phyloP scores from a whole-genome alignment of 2,888 invertebrate genomes.

The Celastrina argiolus region DNA sequence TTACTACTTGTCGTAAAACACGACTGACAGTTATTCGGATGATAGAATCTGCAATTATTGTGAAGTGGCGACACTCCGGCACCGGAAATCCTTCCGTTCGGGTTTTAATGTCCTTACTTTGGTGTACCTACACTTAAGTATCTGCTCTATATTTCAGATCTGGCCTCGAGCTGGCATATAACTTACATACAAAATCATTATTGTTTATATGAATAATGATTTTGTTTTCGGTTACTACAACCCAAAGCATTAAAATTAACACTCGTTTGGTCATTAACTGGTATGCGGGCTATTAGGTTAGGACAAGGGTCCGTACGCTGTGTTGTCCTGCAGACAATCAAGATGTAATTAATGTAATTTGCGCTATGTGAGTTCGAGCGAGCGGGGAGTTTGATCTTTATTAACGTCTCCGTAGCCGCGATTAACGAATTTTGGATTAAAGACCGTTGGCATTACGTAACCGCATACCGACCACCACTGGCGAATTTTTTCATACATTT shows the following conservation, averaged over 20 bases:
- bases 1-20: neutral
- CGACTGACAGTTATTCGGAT: neutral
- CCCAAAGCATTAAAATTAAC: neutral
- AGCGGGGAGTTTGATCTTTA: neutral
- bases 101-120: neutral
- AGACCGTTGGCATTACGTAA: constrained; percentile 16
- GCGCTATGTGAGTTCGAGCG: neutral
- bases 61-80: neutral
- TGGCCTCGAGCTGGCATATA: no score
- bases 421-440: neutral
- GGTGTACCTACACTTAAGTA: no score
- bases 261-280: no score
- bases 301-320: neutral
- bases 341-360: neutral
- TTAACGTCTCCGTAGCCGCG: neutral
- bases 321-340: neutral
- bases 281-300: constrained; percentile 4
- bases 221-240: neutral
- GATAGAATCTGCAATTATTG: neutral
- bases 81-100: neutral
- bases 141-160: no score
- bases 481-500: constrained; percentile 10
- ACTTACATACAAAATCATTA: no score
- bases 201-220: neutral
- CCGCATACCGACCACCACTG: neutral